Evolutionary conservation across 1,140 invertebrate species (phyloP).

Genomic region (Melipona quadrifasciata): DNA sequence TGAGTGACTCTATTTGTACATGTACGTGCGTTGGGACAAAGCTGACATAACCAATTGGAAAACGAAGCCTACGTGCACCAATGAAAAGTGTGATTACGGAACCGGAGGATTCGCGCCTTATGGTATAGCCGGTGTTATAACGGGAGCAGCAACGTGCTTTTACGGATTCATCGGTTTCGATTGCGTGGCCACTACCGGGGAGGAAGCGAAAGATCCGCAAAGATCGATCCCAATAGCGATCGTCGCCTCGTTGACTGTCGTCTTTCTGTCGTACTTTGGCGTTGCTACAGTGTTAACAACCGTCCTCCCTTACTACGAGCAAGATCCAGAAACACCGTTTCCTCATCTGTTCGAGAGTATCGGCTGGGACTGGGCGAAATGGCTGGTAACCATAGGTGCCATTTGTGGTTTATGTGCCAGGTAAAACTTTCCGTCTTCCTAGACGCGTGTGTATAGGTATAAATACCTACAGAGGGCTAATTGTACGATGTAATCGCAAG

Average conservation of each 20-base stretch:
- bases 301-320: conserved; percentile 93
- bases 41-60: conserved; percentile 87
- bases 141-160: conserved; percentile 94
- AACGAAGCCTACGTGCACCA: conserved; percentile 82
- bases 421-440: not conserved
- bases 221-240: conserved; percentile 95
- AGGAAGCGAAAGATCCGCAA: conserved; percentile 94
- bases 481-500: not conserved
- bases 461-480: not conserved
- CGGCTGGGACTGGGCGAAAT: conserved; percentile 87
- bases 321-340: conserved; percentile 87
- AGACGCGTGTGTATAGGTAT: not conserved
- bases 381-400: conserved; percentile 90
- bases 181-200: conserved; percentile 91
- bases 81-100: conserved; percentile 81
- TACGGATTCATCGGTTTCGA: conserved; percentile 96
- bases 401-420: conserved; percentile 86
- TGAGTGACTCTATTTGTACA: not conserved
- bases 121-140: conserved; percentile 89
- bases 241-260: conserved; percentile 89
- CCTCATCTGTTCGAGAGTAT: conserved; percentile 87
- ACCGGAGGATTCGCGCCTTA: conserved; percentile 92
- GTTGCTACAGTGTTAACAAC: conserved; percentile 93
- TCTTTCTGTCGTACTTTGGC: conserved; percentile 94
- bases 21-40: conserved; percentile 48